Conservation (phyloP, 2,888 invertebrate genomes). For the Cerastoderma edule region DNA sequence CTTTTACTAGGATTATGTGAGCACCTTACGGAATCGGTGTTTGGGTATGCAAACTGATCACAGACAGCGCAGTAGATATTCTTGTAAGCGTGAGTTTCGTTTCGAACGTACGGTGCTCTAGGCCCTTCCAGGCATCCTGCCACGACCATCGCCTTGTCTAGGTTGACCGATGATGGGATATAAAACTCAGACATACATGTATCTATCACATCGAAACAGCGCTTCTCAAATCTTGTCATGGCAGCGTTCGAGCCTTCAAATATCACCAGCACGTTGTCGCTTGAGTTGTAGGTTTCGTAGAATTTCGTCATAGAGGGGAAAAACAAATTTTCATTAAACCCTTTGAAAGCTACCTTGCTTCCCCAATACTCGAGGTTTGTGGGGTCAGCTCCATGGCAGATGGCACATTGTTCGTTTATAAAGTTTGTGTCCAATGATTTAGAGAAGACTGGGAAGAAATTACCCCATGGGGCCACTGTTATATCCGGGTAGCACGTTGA, state of each 20-base stretch:
- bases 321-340: background rate
- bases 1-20: too few species aligned
- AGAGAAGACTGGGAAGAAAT: constrained; percentile 8
- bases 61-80: constrained; percentile 8
- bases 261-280: background rate
- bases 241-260: background rate
- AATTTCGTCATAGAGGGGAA: background rate
- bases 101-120: background rate
- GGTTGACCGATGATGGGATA: background rate
- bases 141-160: background rate
- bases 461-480: constrained; percentile 12
- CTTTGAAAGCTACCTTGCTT: background rate
- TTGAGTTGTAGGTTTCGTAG: background rate
- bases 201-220: background rate
- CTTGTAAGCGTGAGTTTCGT: background rate
- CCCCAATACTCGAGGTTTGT: background rate
- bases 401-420: constrained; percentile 2
- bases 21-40: background rate
- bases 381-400: constrained; percentile 6
- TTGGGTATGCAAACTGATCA: background rate
- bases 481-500: background rate
- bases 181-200: background rate
- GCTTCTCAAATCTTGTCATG: background rate
- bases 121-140: background rate
- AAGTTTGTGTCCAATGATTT: background rate